phyloP scores from a whole-genome alignment of 2,888 invertebrate genomes.

The Drosophila monieri region DNA sequence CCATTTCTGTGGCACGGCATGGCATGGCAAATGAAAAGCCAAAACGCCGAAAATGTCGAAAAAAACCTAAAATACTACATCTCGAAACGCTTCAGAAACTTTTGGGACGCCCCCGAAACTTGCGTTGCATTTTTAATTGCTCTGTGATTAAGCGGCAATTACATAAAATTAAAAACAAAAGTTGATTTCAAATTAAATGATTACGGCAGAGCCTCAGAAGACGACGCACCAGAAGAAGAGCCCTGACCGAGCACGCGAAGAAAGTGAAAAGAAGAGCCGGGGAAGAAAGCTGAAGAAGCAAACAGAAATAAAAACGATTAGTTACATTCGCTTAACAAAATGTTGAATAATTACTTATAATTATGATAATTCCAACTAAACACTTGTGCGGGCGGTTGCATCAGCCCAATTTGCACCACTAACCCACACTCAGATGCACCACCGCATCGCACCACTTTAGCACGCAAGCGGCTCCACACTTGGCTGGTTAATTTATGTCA shows the following conservation, averaged over 20 bases:
- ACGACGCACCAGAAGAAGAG: neutral
- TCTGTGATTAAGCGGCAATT: slow-evolving; percentile 68
- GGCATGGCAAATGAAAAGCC: slow-evolving; percentile 29
- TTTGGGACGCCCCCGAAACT: slow-evolving; percentile 43
- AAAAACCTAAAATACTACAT: slow-evolving; percentile 17
- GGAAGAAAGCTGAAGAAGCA: slow-evolving; percentile 6
- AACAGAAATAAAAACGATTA: slow-evolving; percentile 44
- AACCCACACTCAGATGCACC: slow-evolving; percentile 32
- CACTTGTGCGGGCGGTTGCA: slow-evolving; percentile 64
- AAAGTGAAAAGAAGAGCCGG: slow-evolving; percentile 48
- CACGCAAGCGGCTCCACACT: slow-evolving; percentile 54
- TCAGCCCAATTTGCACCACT: slow-evolving; percentile 65
- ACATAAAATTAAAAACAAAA: slow-evolving; percentile 66
- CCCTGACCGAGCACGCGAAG: slow-evolving; percentile 45
- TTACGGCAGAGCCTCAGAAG: slow-evolving; percentile 60
- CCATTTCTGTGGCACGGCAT: slow-evolving; percentile 37
- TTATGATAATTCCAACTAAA: slow-evolving; percentile 71
- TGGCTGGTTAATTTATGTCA: slow-evolving; percentile 74
- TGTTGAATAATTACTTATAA: slow-evolving; percentile 74
- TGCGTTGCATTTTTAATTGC: slow-evolving; percentile 72
- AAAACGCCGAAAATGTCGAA: slow-evolving; percentile 19
- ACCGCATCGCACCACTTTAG: slow-evolving; percentile 41
- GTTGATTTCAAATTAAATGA: slow-evolving; percentile 73
- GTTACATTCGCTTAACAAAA: slow-evolving; percentile 69
- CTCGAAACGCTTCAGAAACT: slow-evolving; percentile 39